Evolutionary conservation across 1,140 invertebrate genomes (phyloP), one percentile per base, ranked within the genome.

Genomic region (Caenorhabditis tropicalis): DNA sequence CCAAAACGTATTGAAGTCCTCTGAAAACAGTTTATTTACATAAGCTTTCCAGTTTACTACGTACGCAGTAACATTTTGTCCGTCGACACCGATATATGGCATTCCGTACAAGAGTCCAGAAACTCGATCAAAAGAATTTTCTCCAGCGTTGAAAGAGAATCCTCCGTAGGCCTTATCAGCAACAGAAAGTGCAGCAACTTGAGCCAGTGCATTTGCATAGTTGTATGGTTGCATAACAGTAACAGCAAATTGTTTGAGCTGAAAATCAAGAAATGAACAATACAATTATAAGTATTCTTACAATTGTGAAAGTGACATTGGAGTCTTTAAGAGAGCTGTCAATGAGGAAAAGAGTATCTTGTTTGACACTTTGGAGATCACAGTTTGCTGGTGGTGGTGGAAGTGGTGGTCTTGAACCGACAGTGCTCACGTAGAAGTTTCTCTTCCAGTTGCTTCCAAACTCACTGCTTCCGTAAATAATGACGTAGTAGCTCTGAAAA

Each of bases 361-460:
- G 82, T 21, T 86, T 85, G 16, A 74, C 60, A 24, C 2, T 36
- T 21, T 56, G n/a, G 1, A 83, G 60, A 51, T 70, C 60, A 56
- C 82, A 83, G 39, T 19, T 70, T 46, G 82, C 60, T 31, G 82
- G 82, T 49, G 58, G 65, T 74, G 65, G 65, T 43, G 70, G 70
- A 12, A 27, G 65, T 27, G 46, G 29, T 29, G 83, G 65, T 1
- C 83, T 12, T 7, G 12, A 12, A 4, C 27, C 46, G 15, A 84
- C 83, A 31, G 39, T 51, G n/a, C 58, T 84, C 9, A 81, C 56
- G n/a, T 53, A 48, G 74, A 74, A 84, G 48, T 79, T 84, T 58
- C 83, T 84, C 21, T 81, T 65, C 58, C 70, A 84, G 83, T 84
- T 80, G 36, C 58, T 65, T 79, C 83, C 83, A 16, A 51, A 46